phyloP scores from a whole-genome alignment of 2,113 vertebrate genomes.

The Phalacrocorax carbo region DNA sequence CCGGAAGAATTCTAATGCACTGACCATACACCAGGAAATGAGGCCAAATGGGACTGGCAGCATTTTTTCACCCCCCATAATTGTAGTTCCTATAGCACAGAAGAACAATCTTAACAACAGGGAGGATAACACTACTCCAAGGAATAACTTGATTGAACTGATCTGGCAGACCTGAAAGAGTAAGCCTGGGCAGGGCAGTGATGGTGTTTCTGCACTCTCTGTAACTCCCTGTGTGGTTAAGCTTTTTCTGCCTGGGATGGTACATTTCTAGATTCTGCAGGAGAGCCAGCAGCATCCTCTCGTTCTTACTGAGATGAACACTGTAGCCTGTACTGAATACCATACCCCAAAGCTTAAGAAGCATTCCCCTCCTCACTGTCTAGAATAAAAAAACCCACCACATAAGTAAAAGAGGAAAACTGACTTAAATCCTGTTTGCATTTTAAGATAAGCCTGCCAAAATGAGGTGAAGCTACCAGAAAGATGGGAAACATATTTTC shows the following conservation, averaged over 20 bases:
- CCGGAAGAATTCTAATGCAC: background rate
- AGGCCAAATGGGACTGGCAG: background rate
- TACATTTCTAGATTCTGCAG: background rate
- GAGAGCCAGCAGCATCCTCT: background rate
- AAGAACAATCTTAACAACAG: background rate
- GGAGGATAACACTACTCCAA: background rate
- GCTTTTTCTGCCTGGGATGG: background rate
- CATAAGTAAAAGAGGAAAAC: background rate
- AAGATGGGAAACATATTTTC: background rate
- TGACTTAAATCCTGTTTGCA: background rate
- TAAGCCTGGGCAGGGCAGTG: background rate
- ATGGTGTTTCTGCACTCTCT: background rate
- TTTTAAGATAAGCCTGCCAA: background rate
- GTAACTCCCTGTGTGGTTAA: background rate
- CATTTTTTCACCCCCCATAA: accelerated
- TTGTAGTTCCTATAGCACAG: background rate
- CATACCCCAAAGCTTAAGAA: background rate
- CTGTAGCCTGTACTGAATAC: background rate
- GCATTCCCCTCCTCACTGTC: background rate
- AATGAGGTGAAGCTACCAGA: background rate
- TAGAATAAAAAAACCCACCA: background rate
- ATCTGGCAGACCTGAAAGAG: background rate
- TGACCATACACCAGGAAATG: background rate
- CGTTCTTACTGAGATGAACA: background rate
- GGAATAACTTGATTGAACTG: background rate